Evolutionary conservation across 2,888 invertebrate genomes (phyloP), one percentile per base, ranked within the genome.

Genomic region (Dilophus febrilis): DNA sequence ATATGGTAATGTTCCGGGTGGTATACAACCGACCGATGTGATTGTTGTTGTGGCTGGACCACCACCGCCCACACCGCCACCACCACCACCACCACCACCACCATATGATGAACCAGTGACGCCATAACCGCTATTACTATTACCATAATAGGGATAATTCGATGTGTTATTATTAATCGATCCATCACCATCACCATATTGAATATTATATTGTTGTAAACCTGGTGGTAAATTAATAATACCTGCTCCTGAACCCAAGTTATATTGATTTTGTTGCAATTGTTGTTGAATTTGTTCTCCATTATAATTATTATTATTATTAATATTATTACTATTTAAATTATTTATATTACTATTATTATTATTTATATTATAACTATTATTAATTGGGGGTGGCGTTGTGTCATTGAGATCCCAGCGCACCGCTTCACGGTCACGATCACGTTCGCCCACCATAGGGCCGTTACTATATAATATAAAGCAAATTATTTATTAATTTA

Each of bases 401-500:
- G 57, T 53, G 54, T 59, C 62, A 57, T 62, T 61, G 57, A 61
- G 55, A 61, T 64, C 64, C 64, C 64, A 64, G 58, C 62, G 61
- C 60, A 63, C 63, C 62, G 63, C 61, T 56, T 64, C 63, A 62
- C 63, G 63, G 61, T 61, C 62, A 56, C 62, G 61, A 54, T 61
- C 61, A 57, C 62, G 62, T 62, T 62, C 61, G 56, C 63, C 63
- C 59, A 64, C 61, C 63, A 63, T 63, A 61, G 57, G 60, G 57
- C 59, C 56, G 60, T 58, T 58, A 48, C 51, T 47, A 34, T 30
- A 33, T 28, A 35, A 34, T 14, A 30, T 12, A 19, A 28, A 5
- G 17, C 13, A 28, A 16, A n/a, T n/a, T n/a, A n/a, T n/a, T n/a
- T n/a, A n/a, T n/a, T n/a, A n/a, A n/a, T n/a, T n/a, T n/a, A n/a